These are phyloP conservation scores for Drosophila pseudoananassae DNA, from an alignment of 1,140 invertebrate genomes.

Conservation along the genomic window DNA sequence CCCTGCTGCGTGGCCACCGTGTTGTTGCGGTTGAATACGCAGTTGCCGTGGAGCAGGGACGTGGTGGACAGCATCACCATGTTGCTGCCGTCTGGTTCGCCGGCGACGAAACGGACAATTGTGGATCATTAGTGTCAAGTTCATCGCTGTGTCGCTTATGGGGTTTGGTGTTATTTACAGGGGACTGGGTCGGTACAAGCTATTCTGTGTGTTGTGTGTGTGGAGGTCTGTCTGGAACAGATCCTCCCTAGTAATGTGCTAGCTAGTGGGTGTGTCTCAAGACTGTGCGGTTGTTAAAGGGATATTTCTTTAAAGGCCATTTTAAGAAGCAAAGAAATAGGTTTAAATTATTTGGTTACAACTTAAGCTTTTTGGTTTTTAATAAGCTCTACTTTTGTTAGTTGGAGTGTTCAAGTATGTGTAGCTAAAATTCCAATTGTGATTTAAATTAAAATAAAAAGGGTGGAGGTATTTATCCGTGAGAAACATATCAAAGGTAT, in stretches of 20 bases:
- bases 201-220: constrained; percentile 8
- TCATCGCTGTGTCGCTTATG: constrained; percentile 43
- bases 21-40: constrained; percentile 84
- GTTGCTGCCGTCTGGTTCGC: constrained; percentile 71
- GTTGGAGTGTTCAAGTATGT: too few relatives aligned
- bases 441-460: too few relatives aligned
- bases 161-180: constrained; percentile 67
- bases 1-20: constrained; percentile 84
- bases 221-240: constrained; percentile 5
- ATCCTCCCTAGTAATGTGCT: constrained; percentile 3
- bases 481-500: too few relatives aligned
- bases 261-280: constrained; percentile 16
- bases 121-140: constrained; percentile 71
- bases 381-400: too few relatives aligned
- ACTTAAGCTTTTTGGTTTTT: too few relatives aligned
- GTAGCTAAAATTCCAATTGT: too few relatives aligned
- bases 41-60: constrained; percentile 83
- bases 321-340: neutral
- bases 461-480: too few relatives aligned
- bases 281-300: constrained; percentile 29
- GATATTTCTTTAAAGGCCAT: neutral
- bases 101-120: constrained; percentile 64
- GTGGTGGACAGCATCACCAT: constrained; percentile 84
- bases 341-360: too few relatives aligned
- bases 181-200: constrained; percentile 1